phyloP scores from a whole-genome alignment of 2,113 vertebrate genomes.

The Erythrolamprus reginae region DNA sequence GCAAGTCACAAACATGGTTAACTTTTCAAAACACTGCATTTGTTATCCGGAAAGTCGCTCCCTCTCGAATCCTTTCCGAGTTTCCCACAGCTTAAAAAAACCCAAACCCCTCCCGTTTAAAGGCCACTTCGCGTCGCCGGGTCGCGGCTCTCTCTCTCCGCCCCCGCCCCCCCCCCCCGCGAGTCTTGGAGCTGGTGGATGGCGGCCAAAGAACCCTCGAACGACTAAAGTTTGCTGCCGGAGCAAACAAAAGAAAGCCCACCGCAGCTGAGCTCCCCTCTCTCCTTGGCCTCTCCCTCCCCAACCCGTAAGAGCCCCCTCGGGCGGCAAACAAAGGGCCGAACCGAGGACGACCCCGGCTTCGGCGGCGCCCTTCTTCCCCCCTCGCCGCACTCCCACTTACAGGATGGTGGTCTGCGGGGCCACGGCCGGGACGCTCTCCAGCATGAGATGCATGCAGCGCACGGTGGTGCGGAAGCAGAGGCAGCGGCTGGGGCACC shows the following conservation, averaged over 20 bases:
- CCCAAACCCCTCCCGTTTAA: no score
- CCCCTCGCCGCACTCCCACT: slow-evolving; percentile 60
- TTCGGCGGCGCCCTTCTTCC: slow-evolving; percentile 9
- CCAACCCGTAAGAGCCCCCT: background rate
- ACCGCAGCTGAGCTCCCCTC: background rate
- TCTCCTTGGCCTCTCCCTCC: background rate
- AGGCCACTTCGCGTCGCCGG: background rate
- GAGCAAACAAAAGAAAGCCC: background rate
- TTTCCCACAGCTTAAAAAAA: background rate
- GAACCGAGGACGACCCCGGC: background rate
- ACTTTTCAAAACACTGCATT: background rate
- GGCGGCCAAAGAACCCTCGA: background rate
- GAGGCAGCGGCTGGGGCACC: slow-evolving; percentile 80
- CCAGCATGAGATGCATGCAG: slow-evolving; percentile 96
- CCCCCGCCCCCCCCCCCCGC: no score
- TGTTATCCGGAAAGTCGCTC: background rate
- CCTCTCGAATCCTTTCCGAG: background rate
- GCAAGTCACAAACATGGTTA: background rate
- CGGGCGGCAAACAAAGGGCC: slow-evolving; percentile 27
- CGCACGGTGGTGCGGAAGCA: slow-evolving; percentile 95
- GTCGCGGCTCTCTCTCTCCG: background rate
- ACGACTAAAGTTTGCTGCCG: background rate
- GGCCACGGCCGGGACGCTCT: slow-evolving; percentile 84
- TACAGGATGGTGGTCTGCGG: slow-evolving; percentile 92
- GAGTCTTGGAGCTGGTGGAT: background rate